These are phyloP conservation scores for Theristicus caerulescens DNA, from an alignment of 2,113 vertebrate genomes.

Conservation along the genomic window DNA sequence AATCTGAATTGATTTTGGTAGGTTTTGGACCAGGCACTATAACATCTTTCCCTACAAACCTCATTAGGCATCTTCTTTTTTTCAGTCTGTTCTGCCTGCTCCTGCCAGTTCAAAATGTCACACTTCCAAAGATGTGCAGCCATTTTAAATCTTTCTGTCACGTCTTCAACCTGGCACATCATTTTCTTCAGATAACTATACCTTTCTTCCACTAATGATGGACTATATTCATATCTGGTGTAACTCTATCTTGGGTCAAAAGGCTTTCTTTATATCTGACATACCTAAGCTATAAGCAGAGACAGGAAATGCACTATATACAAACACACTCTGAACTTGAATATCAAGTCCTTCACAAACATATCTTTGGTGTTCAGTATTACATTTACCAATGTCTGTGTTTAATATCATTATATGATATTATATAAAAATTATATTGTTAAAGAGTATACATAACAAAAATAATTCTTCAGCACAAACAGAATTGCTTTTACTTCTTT, in stretches of 20 bases:
- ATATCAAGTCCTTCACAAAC: background rate
- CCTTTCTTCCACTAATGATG: background rate
- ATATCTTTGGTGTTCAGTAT: background rate
- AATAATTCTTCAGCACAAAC: background rate
- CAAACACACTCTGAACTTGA: background rate
- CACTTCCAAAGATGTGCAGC: background rate
- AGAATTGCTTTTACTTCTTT: background rate
- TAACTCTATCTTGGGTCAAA: background rate
- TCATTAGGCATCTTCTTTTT: background rate
- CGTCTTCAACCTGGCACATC: background rate
- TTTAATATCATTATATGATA: background rate
- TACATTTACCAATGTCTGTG: background rate
- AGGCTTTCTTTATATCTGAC: background rate
- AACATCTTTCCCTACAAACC: background rate
- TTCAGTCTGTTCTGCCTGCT: background rate
- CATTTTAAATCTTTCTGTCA: background rate
- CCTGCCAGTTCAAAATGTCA: background rate
- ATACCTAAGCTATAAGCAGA: background rate
- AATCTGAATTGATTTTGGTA: background rate
- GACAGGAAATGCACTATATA: background rate
- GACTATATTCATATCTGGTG: background rate
- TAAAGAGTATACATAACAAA: background rate
- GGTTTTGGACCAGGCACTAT: background rate
- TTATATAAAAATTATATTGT: background rate
- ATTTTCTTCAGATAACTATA: background rate